Conservation (phyloP, 1,140 invertebrate species). For the Bombus waltoni region DNA sequence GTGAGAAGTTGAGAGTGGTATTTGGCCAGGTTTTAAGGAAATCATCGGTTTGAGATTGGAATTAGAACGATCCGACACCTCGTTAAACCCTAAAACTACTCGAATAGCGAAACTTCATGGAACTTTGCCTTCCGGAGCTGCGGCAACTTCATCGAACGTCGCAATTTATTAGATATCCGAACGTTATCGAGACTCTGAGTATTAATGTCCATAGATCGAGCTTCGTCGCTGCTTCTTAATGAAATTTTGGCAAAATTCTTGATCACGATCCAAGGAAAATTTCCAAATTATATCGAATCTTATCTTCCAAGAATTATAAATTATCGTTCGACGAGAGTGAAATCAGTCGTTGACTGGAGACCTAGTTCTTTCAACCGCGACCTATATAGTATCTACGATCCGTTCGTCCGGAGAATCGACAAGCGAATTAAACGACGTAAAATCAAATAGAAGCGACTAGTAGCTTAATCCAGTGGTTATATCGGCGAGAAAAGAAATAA, state of each 20-base stretch:
- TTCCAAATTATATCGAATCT: background rate
- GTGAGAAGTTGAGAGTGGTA: background rate
- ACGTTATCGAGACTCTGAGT: constrained; percentile 1
- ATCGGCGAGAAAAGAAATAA: background rate
- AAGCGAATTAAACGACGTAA: background rate
- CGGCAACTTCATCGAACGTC: constrained; percentile 10
- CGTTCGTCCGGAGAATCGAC: background rate
- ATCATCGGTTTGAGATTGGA: background rate
- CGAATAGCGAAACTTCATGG: background rate
- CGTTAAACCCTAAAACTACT: constrained; percentile 1
- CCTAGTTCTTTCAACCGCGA: background rate
- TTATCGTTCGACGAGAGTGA: background rate
- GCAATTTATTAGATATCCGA: constrained; percentile 11
- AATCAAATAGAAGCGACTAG: background rate
- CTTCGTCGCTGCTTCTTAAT: background rate
- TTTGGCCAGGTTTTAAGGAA: background rate
- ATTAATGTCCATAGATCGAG: constrained; percentile 1
- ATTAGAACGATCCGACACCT: constrained; percentile 19
- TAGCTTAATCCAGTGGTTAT: background rate
- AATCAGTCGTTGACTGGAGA: background rate
- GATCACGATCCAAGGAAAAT: background rate
- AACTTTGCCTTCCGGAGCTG: background rate
- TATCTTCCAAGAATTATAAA: background rate
- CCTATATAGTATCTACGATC: too few relatives aligned
- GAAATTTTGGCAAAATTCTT: background rate